Base-by-base conservation (phyloP, 2,797 vertebrate species). In the Tokudaia tokunoshimensis region DNA sequence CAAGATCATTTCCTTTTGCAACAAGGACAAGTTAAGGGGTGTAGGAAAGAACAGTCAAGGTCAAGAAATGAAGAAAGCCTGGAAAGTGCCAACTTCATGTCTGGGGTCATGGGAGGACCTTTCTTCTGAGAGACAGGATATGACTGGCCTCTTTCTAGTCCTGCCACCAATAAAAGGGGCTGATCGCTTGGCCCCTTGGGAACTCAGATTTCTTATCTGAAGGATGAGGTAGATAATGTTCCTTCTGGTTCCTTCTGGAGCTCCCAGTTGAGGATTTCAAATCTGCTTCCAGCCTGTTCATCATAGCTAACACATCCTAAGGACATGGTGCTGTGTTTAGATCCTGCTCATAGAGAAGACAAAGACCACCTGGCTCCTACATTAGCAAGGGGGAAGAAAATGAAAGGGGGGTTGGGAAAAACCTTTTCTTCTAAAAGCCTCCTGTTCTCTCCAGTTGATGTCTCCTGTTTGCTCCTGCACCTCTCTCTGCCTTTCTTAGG, bases 201-300 rank as follows among this genome's bases (percentile, higher is more conserved):
- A 94, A 85, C 72, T 84, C 24, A 13, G 78, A 87, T 83, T 96
- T 88, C 88, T 88, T 67, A 92, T 90, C 72, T 94, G 44, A 94
- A 85, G 65, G 63, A 93, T 55, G 57, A 95, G 50, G 65, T n/a
- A 67, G 59, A 78, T 67, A 85, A 55, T 34, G 72, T 55, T 15
- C 81, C 63, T 91, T 92, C 75, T 57, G 34, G 52, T 72, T 76
- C 91, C 81, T 91, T 89, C 82, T 55, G 22, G 29, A 84, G 78
- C 61, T 97, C 67, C 75, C 57, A 52, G 81, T 75, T 89, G 20
- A 20, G 80, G 10, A 94, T 67, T 83, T 94, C 79, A 86, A 95
- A 19, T 80, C 47, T 91, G 31, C 29, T 85, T 93, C 52, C 47
- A 79, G 59, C 11, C 47, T 76, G 59, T 6, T 85, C 37, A 47